phyloP scores from a whole-genome alignment of 2,888 invertebrate genomes.

The Sisyra nigra region DNA sequence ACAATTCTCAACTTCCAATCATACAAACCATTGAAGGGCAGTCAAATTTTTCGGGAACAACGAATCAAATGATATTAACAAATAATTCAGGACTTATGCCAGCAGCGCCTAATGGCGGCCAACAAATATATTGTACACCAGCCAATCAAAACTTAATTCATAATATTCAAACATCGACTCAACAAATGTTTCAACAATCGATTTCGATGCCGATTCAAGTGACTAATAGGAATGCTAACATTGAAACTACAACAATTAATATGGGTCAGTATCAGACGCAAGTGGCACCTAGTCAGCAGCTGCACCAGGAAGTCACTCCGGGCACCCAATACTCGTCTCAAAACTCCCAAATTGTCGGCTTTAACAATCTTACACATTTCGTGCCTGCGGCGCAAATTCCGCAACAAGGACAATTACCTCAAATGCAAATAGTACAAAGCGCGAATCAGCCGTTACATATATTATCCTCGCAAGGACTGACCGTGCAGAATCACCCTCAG shows the following conservation, averaged over 20 bases:
- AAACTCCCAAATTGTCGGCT: slow-evolving; percentile 3
- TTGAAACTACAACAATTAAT: too few relatives aligned
- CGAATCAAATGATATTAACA: too few relatives aligned
- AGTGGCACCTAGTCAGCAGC: background rate
- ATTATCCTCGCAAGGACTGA: slow-evolving; percentile 6
- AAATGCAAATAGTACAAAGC: slow-evolving; percentile 7
- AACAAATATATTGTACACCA: too few relatives aligned
- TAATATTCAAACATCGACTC: background rate
- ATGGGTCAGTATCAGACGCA: background rate
- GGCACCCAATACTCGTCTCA: background rate
- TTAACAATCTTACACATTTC: slow-evolving; percentile 3
- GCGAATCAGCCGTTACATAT: slow-evolving; percentile 7
- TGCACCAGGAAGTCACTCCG: background rate
- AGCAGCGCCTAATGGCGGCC: too few relatives aligned
- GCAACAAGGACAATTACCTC: slow-evolving; percentile 1
- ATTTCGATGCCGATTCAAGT: too few relatives aligned
- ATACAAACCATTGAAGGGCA: too few relatives aligned
- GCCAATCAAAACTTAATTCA: background rate
- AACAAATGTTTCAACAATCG: too few relatives aligned
- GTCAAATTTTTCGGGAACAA: too few relatives aligned
- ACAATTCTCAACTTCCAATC: too few relatives aligned
- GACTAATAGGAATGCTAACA: too few relatives aligned
- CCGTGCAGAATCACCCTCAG: slow-evolving; percentile 4
- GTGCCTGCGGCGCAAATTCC: slow-evolving; percentile 4
- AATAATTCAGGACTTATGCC: too few relatives aligned